These are phyloP conservation scores for Hippasteria phrygiana DNA, from an alignment of 53 echinoderm and acorn worm genomes.

Conservation along the genomic window DNA sequence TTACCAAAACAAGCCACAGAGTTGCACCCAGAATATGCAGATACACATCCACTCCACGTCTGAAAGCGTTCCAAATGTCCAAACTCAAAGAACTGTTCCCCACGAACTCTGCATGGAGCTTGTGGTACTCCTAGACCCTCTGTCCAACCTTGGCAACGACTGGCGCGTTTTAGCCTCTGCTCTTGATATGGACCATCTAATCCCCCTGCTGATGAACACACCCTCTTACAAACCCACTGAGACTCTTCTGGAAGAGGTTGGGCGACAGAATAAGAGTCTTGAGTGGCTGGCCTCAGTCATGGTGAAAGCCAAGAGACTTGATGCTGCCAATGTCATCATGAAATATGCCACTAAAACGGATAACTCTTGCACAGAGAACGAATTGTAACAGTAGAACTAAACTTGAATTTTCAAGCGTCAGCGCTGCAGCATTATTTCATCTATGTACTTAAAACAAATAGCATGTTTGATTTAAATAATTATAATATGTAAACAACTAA, in stretches of 20 bases:
- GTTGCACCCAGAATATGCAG: constrained; percentile 36
- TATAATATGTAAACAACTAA: too few species aligned
- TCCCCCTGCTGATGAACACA: constrained; percentile 69
- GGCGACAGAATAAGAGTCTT: constrained; percentile 66
- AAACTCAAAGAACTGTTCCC: constrained; percentile 63
- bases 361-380: neutral
- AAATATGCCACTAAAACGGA: constrained; percentile 35
- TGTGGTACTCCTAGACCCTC: constrained; percentile 71
- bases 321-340: constrained; percentile 75
- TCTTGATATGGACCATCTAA: constrained; percentile 68
- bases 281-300: constrained; percentile 75
- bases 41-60: constrained; percentile 33
- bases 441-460: too few species aligned
- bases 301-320: constrained; percentile 58
- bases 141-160: constrained; percentile 63
- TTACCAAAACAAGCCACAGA: neutral
- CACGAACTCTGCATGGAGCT: constrained; percentile 76
- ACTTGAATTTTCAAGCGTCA: neutral
- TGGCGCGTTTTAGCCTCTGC: constrained; percentile 81
- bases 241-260: constrained; percentile 73
- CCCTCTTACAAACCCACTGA: constrained; percentile 72
- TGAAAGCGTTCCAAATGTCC: neutral
- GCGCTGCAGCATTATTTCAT: too few species aligned
- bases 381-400: neutral
- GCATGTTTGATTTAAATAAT: too few species aligned